Percentiles rank a stretch among this genome's conserved stretches.
Evolutionary conservation across 2,888 invertebrate species (phyloP).

Genomic region (Geotrupes spiniger): DNA sequence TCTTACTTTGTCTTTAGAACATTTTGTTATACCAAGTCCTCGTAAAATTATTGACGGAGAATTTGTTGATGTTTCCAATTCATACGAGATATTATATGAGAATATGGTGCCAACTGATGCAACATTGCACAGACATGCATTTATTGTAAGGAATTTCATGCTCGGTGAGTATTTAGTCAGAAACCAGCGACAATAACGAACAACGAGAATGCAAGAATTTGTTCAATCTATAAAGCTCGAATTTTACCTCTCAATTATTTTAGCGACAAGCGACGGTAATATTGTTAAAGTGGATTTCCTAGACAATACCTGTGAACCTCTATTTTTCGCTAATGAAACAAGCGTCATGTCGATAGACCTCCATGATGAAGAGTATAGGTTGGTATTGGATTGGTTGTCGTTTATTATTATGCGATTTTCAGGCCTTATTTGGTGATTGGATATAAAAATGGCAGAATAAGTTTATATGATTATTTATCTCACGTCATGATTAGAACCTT

Average conservation of each 20-base stretch:
- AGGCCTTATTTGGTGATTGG: conserved; percentile 54
- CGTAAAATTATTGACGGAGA: conserved; percentile 15
- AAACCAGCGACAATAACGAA: no score
- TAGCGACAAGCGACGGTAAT: conserved; percentile 52
- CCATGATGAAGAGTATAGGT: conserved; percentile 55
- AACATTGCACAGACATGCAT: conserved; percentile 50
- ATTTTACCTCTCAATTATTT: conserved; percentile 28
- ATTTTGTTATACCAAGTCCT: conserved; percentile 19
- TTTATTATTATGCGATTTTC: conserved; percentile 24
- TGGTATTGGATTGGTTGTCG: neutral
- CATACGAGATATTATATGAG: conserved; percentile 36
- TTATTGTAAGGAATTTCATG: conserved; percentile 57
- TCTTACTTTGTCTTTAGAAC: conserved; percentile 10
- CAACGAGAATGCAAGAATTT: no score
- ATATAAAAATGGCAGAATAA: conserved; percentile 51
- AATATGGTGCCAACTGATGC: conserved; percentile 53
- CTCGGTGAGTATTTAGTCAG: conserved; percentile 54
- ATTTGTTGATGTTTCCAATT: conserved; percentile 33
- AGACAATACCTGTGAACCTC: conserved; percentile 48
- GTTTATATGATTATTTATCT: conserved; percentile 50
- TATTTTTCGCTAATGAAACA: conserved; percentile 50
- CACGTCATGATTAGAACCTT: conserved; percentile 31
- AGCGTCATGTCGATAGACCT: conserved; percentile 50
- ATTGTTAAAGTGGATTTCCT: conserved; percentile 54
- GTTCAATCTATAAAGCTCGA: no score